These are phyloP conservation scores for Wiebesia pumilae DNA, from an alignment of 1,140 invertebrate genomes.

Conservation along the genomic window DNA sequence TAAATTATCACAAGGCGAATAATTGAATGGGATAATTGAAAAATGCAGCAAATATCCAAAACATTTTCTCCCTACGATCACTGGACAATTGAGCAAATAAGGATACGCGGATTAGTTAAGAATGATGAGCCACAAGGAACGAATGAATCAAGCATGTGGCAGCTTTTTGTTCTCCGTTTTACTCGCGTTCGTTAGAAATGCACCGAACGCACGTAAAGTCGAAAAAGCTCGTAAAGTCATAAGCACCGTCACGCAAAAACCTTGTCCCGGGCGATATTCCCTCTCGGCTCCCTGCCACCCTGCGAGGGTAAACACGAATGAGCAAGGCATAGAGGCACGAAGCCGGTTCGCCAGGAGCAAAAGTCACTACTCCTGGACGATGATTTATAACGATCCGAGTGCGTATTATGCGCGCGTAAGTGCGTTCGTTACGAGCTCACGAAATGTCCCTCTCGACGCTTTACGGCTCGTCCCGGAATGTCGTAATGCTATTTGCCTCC, in stretches of 20 bases:
- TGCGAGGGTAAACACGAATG: slow-evolving; percentile 9
- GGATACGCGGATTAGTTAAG: not conserved
- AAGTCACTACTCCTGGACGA: slow-evolving; percentile 27
- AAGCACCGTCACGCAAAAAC: slow-evolving; percentile 43
- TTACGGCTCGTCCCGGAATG: slow-evolving; percentile 48
- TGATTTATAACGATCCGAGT: slow-evolving; percentile 50
- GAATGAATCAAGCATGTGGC: not conserved
- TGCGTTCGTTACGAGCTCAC: slow-evolving; percentile 34
- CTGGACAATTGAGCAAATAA: not conserved
- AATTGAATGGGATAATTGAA: too few species aligned
- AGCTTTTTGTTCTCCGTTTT: not conserved
- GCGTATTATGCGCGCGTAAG: not conserved
- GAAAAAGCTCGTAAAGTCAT: slow-evolving; percentile 42
- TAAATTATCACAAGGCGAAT: too few species aligned
- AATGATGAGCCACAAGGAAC: not conserved
- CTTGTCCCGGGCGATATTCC: slow-evolving; percentile 10
- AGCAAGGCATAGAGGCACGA: not conserved
- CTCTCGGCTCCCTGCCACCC: not conserved
- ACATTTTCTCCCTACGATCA: too few species aligned
- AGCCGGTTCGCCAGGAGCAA: not conserved
- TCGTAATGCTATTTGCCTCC: slow-evolving; percentile 29
- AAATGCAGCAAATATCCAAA: too few species aligned
- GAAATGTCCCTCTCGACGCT: slow-evolving; percentile 9
- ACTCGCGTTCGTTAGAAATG: not conserved
- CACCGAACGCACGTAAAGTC: too few species aligned